Percentiles rank a stretch among this genome's conserved stretches.
Evolutionary conservation across 2,888 invertebrate species (phyloP).

Genomic region (Fragum whitleyi): DNA sequence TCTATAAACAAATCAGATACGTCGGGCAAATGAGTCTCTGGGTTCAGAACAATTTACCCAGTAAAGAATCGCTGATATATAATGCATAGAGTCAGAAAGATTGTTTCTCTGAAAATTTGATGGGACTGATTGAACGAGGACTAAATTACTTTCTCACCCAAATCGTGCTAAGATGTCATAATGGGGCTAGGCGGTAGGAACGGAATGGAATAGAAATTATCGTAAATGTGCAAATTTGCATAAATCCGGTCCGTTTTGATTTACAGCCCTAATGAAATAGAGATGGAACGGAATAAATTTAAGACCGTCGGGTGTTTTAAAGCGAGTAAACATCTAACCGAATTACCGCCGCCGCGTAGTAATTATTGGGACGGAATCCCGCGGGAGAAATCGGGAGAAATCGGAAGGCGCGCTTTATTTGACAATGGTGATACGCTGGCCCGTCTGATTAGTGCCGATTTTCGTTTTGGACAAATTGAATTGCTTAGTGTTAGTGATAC

Average conservation of each 20-base stretch:
- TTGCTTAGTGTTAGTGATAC: conserved; percentile 63
- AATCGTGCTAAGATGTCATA: conserved; percentile 49
- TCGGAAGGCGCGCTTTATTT: conserved; percentile 62
- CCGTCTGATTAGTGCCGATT: conserved; percentile 49
- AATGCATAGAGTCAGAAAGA: conserved; percentile 20
- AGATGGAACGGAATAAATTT: conserved; percentile 34
- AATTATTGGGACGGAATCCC: conserved; percentile 62
- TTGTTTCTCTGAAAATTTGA: conserved; percentile 50
- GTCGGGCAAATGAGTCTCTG: no score
- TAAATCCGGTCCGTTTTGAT: conserved; percentile 62
- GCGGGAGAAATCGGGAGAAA: conserved; percentile 60
- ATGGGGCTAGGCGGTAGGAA: conserved; percentile 8
- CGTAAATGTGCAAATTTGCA: conserved; percentile 61
- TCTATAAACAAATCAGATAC: no score
- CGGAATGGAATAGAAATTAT: conserved; percentile 54
- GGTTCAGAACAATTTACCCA: not conserved
- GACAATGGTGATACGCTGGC: conserved; percentile 55
- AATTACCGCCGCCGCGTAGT: conserved; percentile 59
- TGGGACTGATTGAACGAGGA: conserved; percentile 67
- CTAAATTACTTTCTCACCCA: conserved; percentile 67
- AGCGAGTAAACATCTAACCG: conserved; percentile 63
- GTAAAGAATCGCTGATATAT: conserved; percentile 2
- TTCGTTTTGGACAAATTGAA: conserved; percentile 62
- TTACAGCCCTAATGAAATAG: conserved; percentile 63
- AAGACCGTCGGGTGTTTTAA: conserved; percentile 39